A percentile compares a stretch with the other conserved stretches of the same genome.
Evolutionary conservation across 2,888 invertebrate species (phyloP).

Genomic region (Athripsodes cinereus): DNA sequence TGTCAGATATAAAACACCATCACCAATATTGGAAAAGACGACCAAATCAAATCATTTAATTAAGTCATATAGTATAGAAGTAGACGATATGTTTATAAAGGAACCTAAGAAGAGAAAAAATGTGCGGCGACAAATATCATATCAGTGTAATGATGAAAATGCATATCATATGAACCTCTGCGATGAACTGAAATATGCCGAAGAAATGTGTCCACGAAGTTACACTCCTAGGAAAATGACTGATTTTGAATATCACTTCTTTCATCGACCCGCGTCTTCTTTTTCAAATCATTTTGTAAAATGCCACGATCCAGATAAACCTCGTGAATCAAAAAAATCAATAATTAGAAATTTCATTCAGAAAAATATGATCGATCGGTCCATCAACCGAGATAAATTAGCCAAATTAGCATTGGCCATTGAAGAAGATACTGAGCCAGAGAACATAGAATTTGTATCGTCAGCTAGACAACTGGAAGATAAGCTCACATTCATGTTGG

Average conservation of each 20-base stretch:
- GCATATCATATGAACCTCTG: constrained; percentile 27
- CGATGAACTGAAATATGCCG: constrained; percentile 44
- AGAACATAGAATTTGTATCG: constrained; percentile 33
- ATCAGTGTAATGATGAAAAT: constrained; percentile 7
- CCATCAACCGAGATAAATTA: constrained; percentile 41
- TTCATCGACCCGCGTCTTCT: constrained; percentile 27
- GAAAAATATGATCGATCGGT: constrained; percentile 30
- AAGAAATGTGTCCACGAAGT: constrained; percentile 30
- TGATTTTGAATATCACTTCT: constrained; percentile 17
- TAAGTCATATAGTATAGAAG: constrained; percentile 20
- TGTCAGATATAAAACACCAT: constrained; percentile 1
- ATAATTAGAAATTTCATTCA: constrained; percentile 22
- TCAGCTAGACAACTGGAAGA: constrained; percentile 36
- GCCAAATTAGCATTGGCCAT: constrained; percentile 43
- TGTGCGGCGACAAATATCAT: constrained; percentile 15
- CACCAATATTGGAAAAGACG: constrained; percentile 9
- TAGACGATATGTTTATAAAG: constrained; percentile 7
- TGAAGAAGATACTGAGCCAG: constrained; percentile 37
- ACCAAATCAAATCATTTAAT: not conserved
- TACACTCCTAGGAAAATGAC: constrained; percentile 21
- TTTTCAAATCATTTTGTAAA: constrained; percentile 28
- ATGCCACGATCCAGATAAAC: constrained; percentile 31
- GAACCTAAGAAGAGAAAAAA: not conserved
- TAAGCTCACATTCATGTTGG: constrained; percentile 42
- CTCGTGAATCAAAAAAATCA: constrained; percentile 33